Percentiles rank a stretch among this genome's conserved stretches.
Conservation (phyloP, 2,888 invertebrate species). For the Calliopum simillimum region DNA sequence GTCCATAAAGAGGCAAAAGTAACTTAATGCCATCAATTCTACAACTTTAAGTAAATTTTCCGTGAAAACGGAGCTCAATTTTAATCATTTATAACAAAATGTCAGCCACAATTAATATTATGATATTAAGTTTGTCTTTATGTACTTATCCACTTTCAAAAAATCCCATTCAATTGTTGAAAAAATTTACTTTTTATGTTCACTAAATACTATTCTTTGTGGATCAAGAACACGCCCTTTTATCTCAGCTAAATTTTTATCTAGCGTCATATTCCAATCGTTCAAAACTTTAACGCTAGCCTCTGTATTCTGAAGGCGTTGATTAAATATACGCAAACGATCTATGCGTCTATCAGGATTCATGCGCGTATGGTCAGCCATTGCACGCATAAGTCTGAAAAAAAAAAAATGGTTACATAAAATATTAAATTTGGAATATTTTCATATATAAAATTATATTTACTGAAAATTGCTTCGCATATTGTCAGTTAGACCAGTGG, state of each 20-base stretch:
- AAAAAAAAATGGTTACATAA: background rate
- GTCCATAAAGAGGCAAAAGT: too few species aligned
- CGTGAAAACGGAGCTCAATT: too few species aligned
- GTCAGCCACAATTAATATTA: too few species aligned
- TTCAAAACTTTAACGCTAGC: constrained; percentile 73
- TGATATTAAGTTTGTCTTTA: too few species aligned
- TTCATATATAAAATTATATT: constrained; percentile 66
- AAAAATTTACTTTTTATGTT: constrained; percentile 53
- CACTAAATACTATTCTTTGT: constrained; percentile 74
- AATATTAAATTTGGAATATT: background rate
- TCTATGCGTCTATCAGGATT: constrained; percentile 77
- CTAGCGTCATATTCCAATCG: constrained; percentile 79
- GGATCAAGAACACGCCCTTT: constrained; percentile 75
- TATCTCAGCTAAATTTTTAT: constrained; percentile 73
- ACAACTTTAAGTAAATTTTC: too few species aligned
- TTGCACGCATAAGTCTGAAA: constrained; percentile 72
- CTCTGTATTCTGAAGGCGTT: constrained; percentile 70
- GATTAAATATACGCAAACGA: constrained; percentile 77
- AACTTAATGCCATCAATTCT: too few species aligned
- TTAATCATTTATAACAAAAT: too few species aligned
- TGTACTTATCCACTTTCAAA: too few species aligned
- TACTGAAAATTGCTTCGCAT: constrained; percentile 75
- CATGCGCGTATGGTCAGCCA: constrained; percentile 83
- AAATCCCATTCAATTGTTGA: background rate
- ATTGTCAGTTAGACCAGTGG: constrained; percentile 83